Conservation (phyloP, 2,797 vertebrate genomes). For the Semaprochilodus insignis region DNA sequence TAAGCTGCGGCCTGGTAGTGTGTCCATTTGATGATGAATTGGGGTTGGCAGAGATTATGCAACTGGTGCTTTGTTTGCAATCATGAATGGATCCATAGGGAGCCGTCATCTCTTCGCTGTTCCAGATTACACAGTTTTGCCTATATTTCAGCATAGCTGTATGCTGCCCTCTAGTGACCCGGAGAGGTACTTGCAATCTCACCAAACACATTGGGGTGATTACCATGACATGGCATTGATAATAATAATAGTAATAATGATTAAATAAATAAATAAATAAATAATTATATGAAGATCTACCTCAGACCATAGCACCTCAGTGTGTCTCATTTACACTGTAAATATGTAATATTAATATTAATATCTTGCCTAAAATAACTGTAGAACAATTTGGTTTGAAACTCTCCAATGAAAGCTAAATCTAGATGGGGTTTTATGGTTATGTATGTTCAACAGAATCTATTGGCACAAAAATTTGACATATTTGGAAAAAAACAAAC, state of each 20-base stretch:
- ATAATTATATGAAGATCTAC: too few species aligned
- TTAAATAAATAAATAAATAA: too few species aligned
- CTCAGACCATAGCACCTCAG: too few species aligned
- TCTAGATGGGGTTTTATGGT: too few species aligned
- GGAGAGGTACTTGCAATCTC: background rate
- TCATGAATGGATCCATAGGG: constrained; percentile 15
- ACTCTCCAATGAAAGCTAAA: too few species aligned
- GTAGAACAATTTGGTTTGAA: too few species aligned
- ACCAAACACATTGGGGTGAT: background rate
- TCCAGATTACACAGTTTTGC: background rate
- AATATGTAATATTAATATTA: too few species aligned
- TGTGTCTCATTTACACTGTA: too few species aligned
- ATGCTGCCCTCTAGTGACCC: constrained; percentile 57
- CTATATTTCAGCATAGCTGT: constrained; percentile 13
- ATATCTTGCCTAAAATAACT: too few species aligned
- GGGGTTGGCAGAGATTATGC: constrained; percentile 3
- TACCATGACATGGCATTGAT: background rate
- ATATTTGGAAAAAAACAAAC: too few species aligned
- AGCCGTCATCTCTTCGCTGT: background rate
- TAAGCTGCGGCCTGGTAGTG: constrained; percentile 8
- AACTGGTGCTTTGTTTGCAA: constrained; percentile 8
- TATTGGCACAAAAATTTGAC: too few species aligned
- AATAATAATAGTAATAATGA: background rate
- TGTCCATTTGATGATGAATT: constrained; percentile 26
- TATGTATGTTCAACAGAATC: too few species aligned